A percentile compares a stretch with the other conserved stretches of the same genome.
Evolutionary conservation across 2,113 vertebrate species (phyloP).

Genomic region (Epinephelus lanceolatus): DNA sequence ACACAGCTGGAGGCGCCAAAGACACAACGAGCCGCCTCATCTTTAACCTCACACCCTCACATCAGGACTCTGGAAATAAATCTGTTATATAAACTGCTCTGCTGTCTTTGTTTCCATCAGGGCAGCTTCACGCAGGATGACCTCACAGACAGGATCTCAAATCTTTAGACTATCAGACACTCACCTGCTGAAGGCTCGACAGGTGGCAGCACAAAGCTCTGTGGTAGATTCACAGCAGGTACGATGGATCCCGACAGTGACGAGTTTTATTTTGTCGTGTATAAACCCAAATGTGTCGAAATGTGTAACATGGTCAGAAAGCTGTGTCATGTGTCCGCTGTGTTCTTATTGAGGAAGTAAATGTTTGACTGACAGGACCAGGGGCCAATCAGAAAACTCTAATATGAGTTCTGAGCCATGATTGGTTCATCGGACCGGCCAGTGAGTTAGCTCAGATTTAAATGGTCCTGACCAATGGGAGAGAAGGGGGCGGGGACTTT

Average conservation of each 20-base stretch:
- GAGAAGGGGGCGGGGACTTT: neutral
- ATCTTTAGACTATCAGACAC: neutral
- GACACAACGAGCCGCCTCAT: neutral
- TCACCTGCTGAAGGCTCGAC: neutral
- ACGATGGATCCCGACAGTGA: neutral
- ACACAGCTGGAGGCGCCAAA: neutral
- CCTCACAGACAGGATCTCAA: neutral
- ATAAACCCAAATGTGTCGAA: neutral
- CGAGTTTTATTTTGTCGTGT: neutral
- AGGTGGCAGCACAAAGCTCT: neutral
- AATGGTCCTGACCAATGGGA: neutral
- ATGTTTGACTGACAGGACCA: neutral
- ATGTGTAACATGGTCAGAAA: neutral
- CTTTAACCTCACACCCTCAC: slow-evolving; percentile 24
- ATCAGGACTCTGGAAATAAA: slow-evolving; percentile 16
- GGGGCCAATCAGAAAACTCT: neutral
- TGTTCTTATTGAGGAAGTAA: neutral
- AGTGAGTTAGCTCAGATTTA: neutral
- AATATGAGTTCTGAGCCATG: neutral
- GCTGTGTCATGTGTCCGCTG: neutral
- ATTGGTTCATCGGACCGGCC: neutral
- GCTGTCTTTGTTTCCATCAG: neutral
- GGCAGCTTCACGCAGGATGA: neutral
- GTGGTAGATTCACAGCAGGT: neutral
- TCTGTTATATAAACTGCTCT: neutral